Conservation (phyloP, 2,888 invertebrate species). For the Stomorhina lunata region DNA sequence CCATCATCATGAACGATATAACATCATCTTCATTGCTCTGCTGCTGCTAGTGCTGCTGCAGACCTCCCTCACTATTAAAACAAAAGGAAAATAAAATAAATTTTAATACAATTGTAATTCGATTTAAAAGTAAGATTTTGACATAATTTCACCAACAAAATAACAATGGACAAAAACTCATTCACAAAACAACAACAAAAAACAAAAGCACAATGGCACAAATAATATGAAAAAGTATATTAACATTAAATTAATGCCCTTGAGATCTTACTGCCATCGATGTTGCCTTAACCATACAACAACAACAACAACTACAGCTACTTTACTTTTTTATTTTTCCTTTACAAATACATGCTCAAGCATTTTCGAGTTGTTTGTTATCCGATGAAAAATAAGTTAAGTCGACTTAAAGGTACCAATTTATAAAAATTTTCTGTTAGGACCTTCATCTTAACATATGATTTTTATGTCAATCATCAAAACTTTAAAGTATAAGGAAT, state of each 20-base stretch:
- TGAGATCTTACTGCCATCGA: slow-evolving; percentile 19
- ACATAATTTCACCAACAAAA: slow-evolving; percentile 3
- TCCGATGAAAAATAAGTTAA: no score
- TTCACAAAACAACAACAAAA: not conserved
- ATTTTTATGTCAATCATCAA: no score
- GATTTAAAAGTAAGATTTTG: slow-evolving; percentile 17
- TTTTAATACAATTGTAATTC: slow-evolving; percentile 30
- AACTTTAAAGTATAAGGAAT: no score
- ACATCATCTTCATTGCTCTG: not conserved
- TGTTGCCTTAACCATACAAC: not conserved
- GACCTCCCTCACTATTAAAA: not conserved
- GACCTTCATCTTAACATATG: no score
- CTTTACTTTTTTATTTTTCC: not conserved
- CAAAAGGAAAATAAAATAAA: not conserved
- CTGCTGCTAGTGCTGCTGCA: no score
- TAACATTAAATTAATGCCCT: slow-evolving; percentile 45
- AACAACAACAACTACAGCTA: not conserved
- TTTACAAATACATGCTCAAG: not conserved
- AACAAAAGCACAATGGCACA: not conserved
- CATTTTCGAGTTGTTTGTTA: no score
- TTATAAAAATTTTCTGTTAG: no score
- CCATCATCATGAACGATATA: no score
- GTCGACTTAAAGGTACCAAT: no score
- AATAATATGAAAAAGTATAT: slow-evolving; percentile 13
- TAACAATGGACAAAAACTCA: not conserved